Evolutionary conservation across 2,888 invertebrate species (phyloP), one percentile per base, ranked within the genome.

Genomic region (Labia minor): DNA sequence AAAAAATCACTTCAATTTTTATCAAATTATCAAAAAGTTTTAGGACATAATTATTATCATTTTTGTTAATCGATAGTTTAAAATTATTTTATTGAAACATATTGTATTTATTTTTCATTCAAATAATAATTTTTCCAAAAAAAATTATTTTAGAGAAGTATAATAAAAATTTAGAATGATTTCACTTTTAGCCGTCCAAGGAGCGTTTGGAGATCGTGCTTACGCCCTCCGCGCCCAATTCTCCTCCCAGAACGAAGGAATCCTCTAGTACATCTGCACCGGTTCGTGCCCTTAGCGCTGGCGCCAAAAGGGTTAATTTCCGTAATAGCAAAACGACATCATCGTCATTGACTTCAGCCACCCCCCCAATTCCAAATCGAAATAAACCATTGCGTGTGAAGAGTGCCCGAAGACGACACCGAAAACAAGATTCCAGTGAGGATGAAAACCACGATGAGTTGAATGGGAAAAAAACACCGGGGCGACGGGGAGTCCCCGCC

Each of bases 401-500:
- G 37, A 37, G 64, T 10, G 61, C 65, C 19, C 18, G 2, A 68
- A 16, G 61, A 2, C 67, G 65, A 14, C 20, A 70, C 64, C 70
- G 67, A 21, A 37, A 69, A 21, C 70, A 72, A 67, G 66, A 69
- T 69, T 19, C 70, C 49, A 68, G 67, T 62, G 66, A 69, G 66
- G 69, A 69, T 61, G 66, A 70, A 67, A 49, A 65, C 26, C 67
- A 70, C 65, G 61, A 63, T 21, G 65, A 62, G 33, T 65, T 21
- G 72, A 61, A 68, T 67, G 66, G 68, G 14, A 71, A 70, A 66
- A 73, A 70, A 67, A 68, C 67, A 37, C 65, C 67, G 10, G 21
- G 69, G 4, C 61, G 75, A 66, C 72, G 74, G 61, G 73, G 75
- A 1, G 72, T 64, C 6, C 61, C 49, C 8, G 71, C 73, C 49